phyloP scores from a whole-genome alignment of 2,888 invertebrate genomes.

The Rhodophaea formosa region DNA sequence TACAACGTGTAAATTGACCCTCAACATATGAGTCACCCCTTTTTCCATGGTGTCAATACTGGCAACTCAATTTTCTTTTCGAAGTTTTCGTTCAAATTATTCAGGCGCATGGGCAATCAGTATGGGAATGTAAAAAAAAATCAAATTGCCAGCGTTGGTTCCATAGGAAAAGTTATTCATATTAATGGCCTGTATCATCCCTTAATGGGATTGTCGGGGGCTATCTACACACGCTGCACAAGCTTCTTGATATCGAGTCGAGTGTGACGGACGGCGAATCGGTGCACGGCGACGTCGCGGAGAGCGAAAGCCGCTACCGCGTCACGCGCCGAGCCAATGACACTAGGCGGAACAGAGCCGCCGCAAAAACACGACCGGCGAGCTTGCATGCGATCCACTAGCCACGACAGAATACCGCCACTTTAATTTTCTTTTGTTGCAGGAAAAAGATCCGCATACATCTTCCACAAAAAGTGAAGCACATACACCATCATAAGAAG shows the following conservation, averaged over 20 bases:
- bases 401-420: slow-evolving; percentile 45
- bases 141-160: too few relatives aligned
- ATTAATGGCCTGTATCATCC: too few relatives aligned
- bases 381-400: slow-evolving; percentile 58
- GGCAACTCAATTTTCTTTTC: too few relatives aligned
- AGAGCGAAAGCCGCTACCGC: slow-evolving; percentile 70
- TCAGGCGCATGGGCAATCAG: too few relatives aligned
- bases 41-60: too few relatives aligned
- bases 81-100: too few relatives aligned
- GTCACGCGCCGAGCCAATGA: slow-evolving; percentile 67
- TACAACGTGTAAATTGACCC: too few relatives aligned
- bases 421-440: slow-evolving; percentile 65
- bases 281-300: slow-evolving; percentile 42
- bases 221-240: too few relatives aligned
- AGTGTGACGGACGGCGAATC: slow-evolving; percentile 45
- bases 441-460: slow-evolving; percentile 81
- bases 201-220: too few relatives aligned
- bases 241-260: slow-evolving; percentile 32
- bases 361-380: slow-evolving; percentile 40
- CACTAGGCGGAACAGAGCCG: slow-evolving; percentile 60
- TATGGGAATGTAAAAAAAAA: too few relatives aligned
- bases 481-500: slow-evolving; percentile 79
- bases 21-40: too few relatives aligned
- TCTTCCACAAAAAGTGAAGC: slow-evolving; percentile 80
- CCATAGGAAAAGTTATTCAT: too few relatives aligned